A percentile compares a stretch with the other conserved stretches of the same genome.
Evolutionary conservation across 2,888 invertebrate genomes (phyloP).

Genomic region (Aphidius colemani): DNA sequence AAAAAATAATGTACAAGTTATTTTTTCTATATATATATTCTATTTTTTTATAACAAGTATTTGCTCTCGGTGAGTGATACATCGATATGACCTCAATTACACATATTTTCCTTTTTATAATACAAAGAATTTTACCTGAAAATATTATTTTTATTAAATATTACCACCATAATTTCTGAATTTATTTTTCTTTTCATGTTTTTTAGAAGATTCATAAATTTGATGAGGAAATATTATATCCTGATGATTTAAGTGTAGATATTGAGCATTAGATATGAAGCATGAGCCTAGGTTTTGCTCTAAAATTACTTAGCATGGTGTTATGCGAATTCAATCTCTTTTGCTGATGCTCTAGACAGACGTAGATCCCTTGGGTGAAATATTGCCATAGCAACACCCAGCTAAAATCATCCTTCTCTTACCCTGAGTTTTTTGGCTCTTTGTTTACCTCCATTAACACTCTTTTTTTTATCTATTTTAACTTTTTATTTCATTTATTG

Average conservation of each 20-base stretch:
- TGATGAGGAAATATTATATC: background rate
- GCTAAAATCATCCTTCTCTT: conserved; percentile 33
- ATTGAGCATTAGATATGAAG: background rate
- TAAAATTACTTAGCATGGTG: conserved; percentile 1
- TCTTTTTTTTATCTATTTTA: background rate
- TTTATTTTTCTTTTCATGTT: too few species aligned
- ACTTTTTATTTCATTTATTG: too few species aligned
- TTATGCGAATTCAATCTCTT: conserved; percentile 42
- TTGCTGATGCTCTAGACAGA: conserved; percentile 51
- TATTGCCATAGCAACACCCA: conserved; percentile 58
- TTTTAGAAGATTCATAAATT: too few species aligned
- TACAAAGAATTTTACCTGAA: too few species aligned
- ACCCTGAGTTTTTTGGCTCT: background rate
- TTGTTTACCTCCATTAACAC: background rate
- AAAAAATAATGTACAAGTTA: too few species aligned
- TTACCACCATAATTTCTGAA: too few species aligned
- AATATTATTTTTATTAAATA: too few species aligned
- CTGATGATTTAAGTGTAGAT: background rate
- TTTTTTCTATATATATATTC: background rate
- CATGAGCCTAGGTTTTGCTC: too few species aligned
- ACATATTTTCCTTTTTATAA: background rate
- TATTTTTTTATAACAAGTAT: conserved; percentile 10
- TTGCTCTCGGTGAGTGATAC: conserved; percentile 37
- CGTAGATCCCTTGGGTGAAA: conserved; percentile 41
- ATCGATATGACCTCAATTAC: conserved; percentile 51